phyloP scores from a whole-genome alignment of 2,113 vertebrate genomes.

The Lagopus leucura region DNA sequence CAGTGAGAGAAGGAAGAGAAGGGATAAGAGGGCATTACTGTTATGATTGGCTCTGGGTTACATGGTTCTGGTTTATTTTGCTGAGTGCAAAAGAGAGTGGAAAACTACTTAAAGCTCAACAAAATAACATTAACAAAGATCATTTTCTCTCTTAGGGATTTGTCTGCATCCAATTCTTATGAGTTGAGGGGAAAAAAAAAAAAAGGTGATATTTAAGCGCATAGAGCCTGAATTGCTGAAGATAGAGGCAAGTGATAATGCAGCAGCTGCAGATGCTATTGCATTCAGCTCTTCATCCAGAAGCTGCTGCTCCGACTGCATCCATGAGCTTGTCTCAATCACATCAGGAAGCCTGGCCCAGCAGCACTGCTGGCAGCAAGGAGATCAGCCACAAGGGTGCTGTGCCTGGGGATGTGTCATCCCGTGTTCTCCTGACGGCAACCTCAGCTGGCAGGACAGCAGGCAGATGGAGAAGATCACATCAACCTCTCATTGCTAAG shows the following conservation, averaged over 20 bases:
- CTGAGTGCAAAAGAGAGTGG: background rate
- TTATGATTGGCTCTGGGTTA: slow-evolving; percentile 23
- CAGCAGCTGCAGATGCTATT: background rate
- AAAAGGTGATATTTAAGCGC: background rate
- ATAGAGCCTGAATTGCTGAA: background rate
- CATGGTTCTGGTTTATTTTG: background rate
- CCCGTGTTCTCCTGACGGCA: background rate
- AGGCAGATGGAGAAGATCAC: background rate
- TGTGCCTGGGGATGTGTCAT: background rate
- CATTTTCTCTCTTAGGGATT: background rate
- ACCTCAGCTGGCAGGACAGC: background rate
- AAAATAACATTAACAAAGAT: background rate
- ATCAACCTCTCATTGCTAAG: background rate
- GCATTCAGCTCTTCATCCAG: background rate
- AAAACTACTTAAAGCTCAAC: slow-evolving; percentile 44
- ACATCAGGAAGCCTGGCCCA: background rate
- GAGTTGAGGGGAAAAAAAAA: background rate
- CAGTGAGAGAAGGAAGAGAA: background rate
- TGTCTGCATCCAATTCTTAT: background rate
- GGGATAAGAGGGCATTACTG: background rate
- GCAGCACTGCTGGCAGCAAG: background rate
- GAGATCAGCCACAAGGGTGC: fast-evolving
- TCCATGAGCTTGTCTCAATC: fast-evolving
- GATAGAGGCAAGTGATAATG: background rate
- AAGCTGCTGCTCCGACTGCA: background rate